These are phyloP conservation scores for Dryocosmus kuriphilus DNA, from an alignment of 2,888 invertebrate genomes.

Conservation along the genomic window DNA sequence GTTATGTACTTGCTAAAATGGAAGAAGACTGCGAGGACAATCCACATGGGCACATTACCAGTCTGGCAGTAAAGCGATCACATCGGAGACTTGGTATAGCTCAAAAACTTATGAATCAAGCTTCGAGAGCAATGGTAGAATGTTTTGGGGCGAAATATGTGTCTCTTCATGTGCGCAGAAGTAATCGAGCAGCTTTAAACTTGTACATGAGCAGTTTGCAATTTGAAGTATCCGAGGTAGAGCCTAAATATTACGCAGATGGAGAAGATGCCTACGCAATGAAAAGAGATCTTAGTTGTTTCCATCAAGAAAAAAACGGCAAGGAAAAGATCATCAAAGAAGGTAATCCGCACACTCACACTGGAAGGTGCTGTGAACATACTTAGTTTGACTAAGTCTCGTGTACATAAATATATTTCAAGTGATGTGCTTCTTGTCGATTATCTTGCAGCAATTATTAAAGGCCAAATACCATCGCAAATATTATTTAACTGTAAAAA, in stretches of 20 bases:
- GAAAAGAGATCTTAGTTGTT: slow-evolving; percentile 90
- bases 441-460: neutral
- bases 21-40: slow-evolving; percentile 99
- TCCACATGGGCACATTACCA: slow-evolving; percentile 99
- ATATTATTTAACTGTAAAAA: neutral
- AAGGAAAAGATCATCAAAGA: slow-evolving; percentile 67
- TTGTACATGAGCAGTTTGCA: slow-evolving; percentile 95
- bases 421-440: neutral
- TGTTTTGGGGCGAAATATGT: slow-evolving; percentile 99
- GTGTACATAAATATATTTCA: neutral
- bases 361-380: slow-evolving; percentile 72
- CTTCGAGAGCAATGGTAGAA: slow-evolving; percentile 98
- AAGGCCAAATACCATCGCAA: neutral
- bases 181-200: slow-evolving; percentile 97
- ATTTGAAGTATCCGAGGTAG: slow-evolving; percentile 94
- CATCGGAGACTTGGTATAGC: slow-evolving; percentile 95
- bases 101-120: slow-evolving; percentile 99
- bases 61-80: slow-evolving; percentile 97
- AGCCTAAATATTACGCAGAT: slow-evolving; percentile 99
- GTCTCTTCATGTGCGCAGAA: slow-evolving; percentile 97
- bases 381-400: neutral
- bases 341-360: slow-evolving; percentile 65
- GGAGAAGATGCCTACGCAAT: slow-evolving; percentile 99
- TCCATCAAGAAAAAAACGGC: slow-evolving; percentile 74
- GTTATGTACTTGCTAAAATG: slow-evolving; percentile 98